A percentile compares a stretch with the other conserved stretches of the same genome.
Conservation (phyloP, 37 sponge, comb jelly and placozoan species). For the Spongilla lacustris region DNA sequence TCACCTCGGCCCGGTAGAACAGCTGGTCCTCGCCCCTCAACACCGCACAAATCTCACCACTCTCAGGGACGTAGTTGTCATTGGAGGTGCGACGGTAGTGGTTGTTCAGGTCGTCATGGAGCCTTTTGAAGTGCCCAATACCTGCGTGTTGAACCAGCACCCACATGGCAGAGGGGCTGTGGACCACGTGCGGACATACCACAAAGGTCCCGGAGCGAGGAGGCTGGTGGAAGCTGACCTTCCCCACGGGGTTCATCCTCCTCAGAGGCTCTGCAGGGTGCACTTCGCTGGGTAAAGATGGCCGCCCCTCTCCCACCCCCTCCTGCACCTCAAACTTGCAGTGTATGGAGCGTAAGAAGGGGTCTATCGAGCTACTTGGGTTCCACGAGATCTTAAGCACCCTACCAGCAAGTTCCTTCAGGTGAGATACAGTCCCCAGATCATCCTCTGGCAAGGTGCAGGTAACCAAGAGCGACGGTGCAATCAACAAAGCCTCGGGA, state of each 20-base stretch:
- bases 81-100: neutral
- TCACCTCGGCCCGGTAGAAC: conserved; percentile 57
- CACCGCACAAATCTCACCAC: conserved; percentile 69
- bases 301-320: neutral
- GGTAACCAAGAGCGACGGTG: neutral
- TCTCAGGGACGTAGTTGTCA: conserved; percentile 16
- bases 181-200: conserved; percentile 54
- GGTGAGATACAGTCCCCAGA: neutral
- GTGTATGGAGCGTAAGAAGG: neutral
- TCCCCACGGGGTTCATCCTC: conserved; percentile 6
- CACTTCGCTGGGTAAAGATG: too few relatives aligned
- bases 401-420: neutral
- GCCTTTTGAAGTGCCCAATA: conserved; percentile 12
- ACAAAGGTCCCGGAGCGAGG: conserved; percentile 6
- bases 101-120: conserved; percentile 51
- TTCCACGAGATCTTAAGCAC: neutral
- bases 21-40: conserved; percentile 30
- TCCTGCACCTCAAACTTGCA: neutral
- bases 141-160: conserved; percentile 47
- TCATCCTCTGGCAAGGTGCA: neutral
- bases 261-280: neutral
- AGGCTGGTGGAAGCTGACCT: conserved; percentile 42
- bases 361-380: neutral
- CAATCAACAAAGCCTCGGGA: conserved; percentile 14
- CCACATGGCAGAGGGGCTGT: conserved; percentile 65